Conservation (phyloP, 2,797 vertebrate species). For the Chromis chromis region DNA sequence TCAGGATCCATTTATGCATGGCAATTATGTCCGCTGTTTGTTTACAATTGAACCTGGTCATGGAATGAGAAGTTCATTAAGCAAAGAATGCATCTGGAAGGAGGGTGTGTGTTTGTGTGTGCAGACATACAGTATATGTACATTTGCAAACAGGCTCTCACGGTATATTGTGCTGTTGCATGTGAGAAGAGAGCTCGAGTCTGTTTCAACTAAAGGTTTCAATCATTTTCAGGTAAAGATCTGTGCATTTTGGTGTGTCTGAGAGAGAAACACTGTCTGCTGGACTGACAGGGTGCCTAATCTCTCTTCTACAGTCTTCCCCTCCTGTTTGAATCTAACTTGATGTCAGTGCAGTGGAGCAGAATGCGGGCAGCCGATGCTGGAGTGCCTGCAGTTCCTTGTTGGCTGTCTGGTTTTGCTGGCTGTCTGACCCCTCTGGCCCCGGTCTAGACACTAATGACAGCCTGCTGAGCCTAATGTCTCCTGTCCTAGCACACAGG, state of each 20-base stretch:
- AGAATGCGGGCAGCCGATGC: slow-evolving; percentile 35
- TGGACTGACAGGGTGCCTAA: slow-evolving; percentile 39
- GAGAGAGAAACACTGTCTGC: neutral
- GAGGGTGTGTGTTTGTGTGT: slow-evolving; percentile 2
- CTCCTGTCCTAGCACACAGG: slow-evolving; percentile 61
- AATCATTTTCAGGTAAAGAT: slow-evolving; percentile 34
- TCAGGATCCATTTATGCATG: slow-evolving; percentile 77
- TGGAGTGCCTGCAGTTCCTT: slow-evolving; percentile 55
- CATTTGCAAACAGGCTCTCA: neutral
- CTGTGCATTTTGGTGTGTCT: slow-evolving; percentile 13
- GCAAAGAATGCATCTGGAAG: slow-evolving; percentile 53
- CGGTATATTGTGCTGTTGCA: neutral
- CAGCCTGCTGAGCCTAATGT: slow-evolving; percentile 69
- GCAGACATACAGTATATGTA: neutral
- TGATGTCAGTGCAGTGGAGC: slow-evolving; percentile 56
- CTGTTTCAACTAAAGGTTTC: neutral
- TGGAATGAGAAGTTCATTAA: slow-evolving; percentile 79
- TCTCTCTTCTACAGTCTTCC: slow-evolving; percentile 39
- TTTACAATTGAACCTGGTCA: slow-evolving; percentile 80
- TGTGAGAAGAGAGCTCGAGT: neutral
- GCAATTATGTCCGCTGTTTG: slow-evolving; percentile 81
- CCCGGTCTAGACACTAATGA: slow-evolving; percentile 78
- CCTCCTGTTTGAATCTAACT: slow-evolving; percentile 34
- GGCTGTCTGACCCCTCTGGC: slow-evolving; percentile 71
- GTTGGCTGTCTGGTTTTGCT: slow-evolving; percentile 59